These are phyloP conservation scores for Spicauda simplicius DNA, from an alignment of 2,888 invertebrate genomes.

Conservation along the genomic window DNA sequence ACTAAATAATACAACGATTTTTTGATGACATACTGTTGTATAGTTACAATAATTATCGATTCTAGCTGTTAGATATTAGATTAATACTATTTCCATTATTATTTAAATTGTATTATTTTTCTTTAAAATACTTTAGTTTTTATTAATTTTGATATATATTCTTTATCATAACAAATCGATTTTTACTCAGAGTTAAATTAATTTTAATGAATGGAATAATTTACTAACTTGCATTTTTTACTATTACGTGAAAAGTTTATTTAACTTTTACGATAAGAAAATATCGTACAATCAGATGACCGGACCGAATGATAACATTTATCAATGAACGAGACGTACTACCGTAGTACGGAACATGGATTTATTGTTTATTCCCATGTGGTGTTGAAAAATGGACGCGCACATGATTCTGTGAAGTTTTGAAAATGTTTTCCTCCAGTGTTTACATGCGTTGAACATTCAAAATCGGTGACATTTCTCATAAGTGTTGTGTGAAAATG, in stretches of 20 bases:
- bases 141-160: too few relatives aligned
- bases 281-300: conserved; percentile 3
- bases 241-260: not conserved
- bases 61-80: too few relatives aligned
- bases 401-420: conserved; percentile 74
- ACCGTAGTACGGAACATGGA: conserved; percentile 50
- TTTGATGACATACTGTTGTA: too few relatives aligned
- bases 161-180: too few relatives aligned
- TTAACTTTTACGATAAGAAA: conserved; percentile 1
- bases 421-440: conserved; percentile 68
- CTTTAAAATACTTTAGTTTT: too few relatives aligned
- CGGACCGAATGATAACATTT: conserved; percentile 29
- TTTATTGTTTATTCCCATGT: conserved; percentile 79
- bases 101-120: too few relatives aligned
- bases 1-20: too few relatives aligned
- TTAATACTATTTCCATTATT: too few relatives aligned
- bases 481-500: conserved; percentile 74
- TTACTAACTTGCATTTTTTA: too few relatives aligned
- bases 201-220: not conserved
- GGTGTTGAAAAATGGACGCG: conserved; percentile 80
- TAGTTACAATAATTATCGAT: too few relatives aligned
- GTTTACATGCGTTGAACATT: conserved; percentile 58
- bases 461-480: conserved; percentile 54
- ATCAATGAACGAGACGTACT: conserved; percentile 37
- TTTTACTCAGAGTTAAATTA: not conserved